Conservation (phyloP, 1,140 invertebrate species). For the Bombus waltoni region DNA sequence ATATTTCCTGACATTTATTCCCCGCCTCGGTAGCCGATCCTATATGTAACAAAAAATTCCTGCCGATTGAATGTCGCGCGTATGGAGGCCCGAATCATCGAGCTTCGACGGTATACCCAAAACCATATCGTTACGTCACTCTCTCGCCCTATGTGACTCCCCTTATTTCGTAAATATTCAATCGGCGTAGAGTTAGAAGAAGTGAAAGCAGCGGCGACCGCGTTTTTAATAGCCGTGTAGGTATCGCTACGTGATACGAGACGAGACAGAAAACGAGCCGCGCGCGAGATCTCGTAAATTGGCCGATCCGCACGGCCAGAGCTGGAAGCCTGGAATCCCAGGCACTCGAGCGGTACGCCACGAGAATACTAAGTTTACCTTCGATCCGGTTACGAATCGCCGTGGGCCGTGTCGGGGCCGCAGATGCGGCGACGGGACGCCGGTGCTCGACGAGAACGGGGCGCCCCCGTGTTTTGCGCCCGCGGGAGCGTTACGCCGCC, state of each 20-base stretch:
- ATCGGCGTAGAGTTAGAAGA: background rate
- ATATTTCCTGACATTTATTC: too few species aligned
- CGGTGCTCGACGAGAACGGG: background rate
- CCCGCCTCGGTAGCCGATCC: too few species aligned
- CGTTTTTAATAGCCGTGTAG: constrained; percentile 5
- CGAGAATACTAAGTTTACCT: constrained; percentile 52
- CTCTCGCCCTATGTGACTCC: background rate
- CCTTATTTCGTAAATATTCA: background rate
- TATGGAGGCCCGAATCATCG: too few species aligned
- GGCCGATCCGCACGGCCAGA: background rate
- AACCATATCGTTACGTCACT: background rate
- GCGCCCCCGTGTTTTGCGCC: constrained; percentile 50
- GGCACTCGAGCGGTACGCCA: constrained; percentile 31
- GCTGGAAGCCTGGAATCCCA: constrained; percentile 41
- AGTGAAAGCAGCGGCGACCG: constrained; percentile 18
- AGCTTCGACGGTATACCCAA: background rate
- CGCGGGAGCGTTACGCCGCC: constrained; percentile 66
- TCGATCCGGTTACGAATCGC: constrained; percentile 43
- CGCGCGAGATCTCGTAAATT: constrained; percentile 38
- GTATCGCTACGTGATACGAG: background rate
- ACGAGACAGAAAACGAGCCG: background rate
- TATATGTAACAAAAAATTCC: too few species aligned
- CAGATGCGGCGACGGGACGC: constrained; percentile 41
- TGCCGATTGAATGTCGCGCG: too few species aligned
- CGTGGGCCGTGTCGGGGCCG: background rate